Percentiles rank a stretch among this genome's conserved stretches.
Conservation (phyloP, 2,797 vertebrate genomes). For the Acipenser oxyrinchus region DNA sequence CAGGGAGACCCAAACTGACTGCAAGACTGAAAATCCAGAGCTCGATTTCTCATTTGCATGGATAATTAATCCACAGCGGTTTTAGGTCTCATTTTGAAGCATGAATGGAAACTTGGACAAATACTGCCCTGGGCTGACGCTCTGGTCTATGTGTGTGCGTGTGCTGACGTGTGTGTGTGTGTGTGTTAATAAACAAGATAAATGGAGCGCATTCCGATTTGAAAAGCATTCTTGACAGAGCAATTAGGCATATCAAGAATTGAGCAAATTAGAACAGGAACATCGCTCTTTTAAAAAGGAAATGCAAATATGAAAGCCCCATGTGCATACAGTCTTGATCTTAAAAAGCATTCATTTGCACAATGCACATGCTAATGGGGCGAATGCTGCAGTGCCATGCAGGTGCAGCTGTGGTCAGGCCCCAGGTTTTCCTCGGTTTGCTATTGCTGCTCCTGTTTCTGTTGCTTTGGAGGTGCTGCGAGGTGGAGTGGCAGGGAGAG, state of each 20-base stretch:
- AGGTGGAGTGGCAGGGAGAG: too few species aligned
- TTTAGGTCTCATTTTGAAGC: background rate
- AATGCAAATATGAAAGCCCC: slow-evolving; percentile 14
- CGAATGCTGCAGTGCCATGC: background rate
- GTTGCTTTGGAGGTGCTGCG: too few species aligned
- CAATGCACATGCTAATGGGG: slow-evolving; percentile 25
- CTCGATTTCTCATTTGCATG: too few species aligned
- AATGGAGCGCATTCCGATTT: slow-evolving; percentile 32
- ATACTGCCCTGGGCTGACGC: slow-evolving; percentile 17
- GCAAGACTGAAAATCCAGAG: too few species aligned
- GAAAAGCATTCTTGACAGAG: slow-evolving; percentile 24
- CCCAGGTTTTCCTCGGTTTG: background rate
- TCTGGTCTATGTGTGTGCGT: slow-evolving; percentile 20
- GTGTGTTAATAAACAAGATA: slow-evolving; percentile 30
- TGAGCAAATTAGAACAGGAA: slow-evolving; percentile 6
- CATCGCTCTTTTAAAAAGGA: slow-evolving; percentile 1
- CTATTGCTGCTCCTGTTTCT: too few species aligned
- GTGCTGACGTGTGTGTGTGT: slow-evolving; percentile 16
- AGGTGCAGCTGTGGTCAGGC: slow-evolving; percentile 27
- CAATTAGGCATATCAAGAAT: slow-evolving; percentile 17
- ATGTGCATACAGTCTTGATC: slow-evolving; percentile 9
- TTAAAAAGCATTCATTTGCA: slow-evolving; percentile 22
- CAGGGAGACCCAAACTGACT: too few species aligned
- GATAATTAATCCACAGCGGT: too few species aligned
- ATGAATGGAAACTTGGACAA: slow-evolving; percentile 14